Evolutionary conservation across 1,140 invertebrate genomes (phyloP), one percentile per base, ranked within the genome.

Genomic region (Plutomurus gul): DNA sequence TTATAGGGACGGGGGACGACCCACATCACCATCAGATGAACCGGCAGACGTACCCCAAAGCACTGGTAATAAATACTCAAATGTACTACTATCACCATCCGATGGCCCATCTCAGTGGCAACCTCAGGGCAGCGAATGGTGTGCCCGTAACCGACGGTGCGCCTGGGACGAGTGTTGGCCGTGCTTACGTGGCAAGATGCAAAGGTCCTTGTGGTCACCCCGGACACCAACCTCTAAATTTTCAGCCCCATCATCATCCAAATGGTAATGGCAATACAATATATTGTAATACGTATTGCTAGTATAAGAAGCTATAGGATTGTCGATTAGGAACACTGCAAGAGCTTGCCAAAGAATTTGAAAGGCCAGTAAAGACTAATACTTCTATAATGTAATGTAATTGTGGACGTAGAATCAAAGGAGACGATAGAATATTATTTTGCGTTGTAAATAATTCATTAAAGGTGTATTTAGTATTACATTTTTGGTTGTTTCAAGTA

Each of bases 201-300:
- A 43, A 27, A 5, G 13, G 16, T 72, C 18, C 70, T 8, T 37
- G n/a, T 18, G 6, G n/a, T 39, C 20, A 60, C 25, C n/a, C n/a
- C n/a, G n/a, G n/a, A n/a, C 51, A 60, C 27, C 65, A 71, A 22
- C 13, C 39, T 72, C 16, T 43, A n/a, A n/a, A n/a, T 25, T 27
- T 40, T 39, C 65, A 71, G n/a, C 70, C 25, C 13, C 70, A 72
- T 22, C 70, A 40, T 10, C 70, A 72, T 22, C 18, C 18, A 43
- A 72, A 72, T 8, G 39, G 39, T 20, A 72, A 27, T 72, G 36
- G n/a, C 22, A 72, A 40, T 72, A 40, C 36, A 18, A 33, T 65
- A 27, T 65, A 65, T 18, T 65, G 56, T 13, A 71, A 46, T 22
- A 70, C 76, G 22, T 77, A 77, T n/a, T 77, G 76, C 30, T 77